Evolutionary conservation across 1,140 invertebrate genomes (phyloP).

Genomic region (Bombus breviceps): DNA sequence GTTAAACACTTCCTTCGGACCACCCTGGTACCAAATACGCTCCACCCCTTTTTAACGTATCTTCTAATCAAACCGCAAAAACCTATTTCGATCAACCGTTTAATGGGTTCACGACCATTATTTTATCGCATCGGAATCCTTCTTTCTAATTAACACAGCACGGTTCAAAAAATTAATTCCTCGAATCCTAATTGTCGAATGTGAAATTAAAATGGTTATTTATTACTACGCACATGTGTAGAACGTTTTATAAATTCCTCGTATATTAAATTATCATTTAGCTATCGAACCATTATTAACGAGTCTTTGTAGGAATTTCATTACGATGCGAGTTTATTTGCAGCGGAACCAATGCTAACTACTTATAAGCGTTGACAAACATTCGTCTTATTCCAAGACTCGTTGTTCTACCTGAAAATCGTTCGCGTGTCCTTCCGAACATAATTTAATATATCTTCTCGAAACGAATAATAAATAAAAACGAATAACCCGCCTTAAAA

Average conservation of each 20-base stretch:
- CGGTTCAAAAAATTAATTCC: background rate
- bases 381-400: no score
- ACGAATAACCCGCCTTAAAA: background rate
- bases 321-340: background rate
- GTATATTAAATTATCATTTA: constrained; percentile 5
- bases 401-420: no score
- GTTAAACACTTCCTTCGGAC: background rate
- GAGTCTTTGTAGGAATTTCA: background rate
- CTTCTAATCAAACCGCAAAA: background rate
- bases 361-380: no score
- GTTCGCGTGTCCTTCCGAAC: no score
- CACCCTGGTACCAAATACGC: no score
- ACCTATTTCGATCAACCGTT: no score
- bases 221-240: background rate
- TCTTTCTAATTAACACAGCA: background rate
- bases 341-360: background rate
- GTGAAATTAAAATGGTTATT: background rate
- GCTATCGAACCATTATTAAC: background rate
- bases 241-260: background rate
- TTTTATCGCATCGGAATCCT: background rate
- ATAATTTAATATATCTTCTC: no score
- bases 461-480: background rate
- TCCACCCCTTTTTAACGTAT: background rate
- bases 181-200: background rate
- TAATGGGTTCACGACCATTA: no score